These are phyloP conservation scores for Stratiomys singularior DNA, from an alignment of 2,888 invertebrate species.

Conservation along the genomic window DNA sequence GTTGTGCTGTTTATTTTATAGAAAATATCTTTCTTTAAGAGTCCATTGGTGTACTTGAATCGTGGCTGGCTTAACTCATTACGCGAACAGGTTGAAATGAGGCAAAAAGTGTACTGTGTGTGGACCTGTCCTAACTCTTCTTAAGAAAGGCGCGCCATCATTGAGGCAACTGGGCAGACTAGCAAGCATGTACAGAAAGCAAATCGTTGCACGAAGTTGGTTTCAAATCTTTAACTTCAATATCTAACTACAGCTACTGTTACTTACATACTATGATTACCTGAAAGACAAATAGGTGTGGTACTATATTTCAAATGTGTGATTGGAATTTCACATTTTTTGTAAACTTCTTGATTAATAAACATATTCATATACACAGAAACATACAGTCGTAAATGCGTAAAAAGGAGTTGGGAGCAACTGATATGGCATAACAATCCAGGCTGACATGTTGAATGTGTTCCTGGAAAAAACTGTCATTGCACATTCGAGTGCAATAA, in stretches of 20 bases:
- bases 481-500: neutral
- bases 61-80: slow-evolving; percentile 9
- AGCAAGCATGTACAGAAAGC: no score
- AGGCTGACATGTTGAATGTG: neutral
- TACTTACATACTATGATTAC: neutral
- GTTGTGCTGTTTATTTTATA: no score
- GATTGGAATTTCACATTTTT: slow-evolving; percentile 9
- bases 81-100: slow-evolving; percentile 40
- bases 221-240: no score
- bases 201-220: no score
- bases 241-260: slow-evolving; percentile 9
- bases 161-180: no score
- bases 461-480: neutral
- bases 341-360: neutral
- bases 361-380: neutral
- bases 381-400: no score
- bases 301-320: slow-evolving; percentile 23
- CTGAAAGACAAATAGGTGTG: slow-evolving; percentile 13
- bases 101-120: neutral
- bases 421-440: no score
- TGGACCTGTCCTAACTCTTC: neutral
- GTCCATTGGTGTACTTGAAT: slow-evolving; percentile 30
- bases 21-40: neutral
- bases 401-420: no score
- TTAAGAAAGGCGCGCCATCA: neutral